These are phyloP conservation scores for Crioceris asparagi DNA, from an alignment of 2,888 invertebrate genomes.

Conservation along the genomic window DNA sequence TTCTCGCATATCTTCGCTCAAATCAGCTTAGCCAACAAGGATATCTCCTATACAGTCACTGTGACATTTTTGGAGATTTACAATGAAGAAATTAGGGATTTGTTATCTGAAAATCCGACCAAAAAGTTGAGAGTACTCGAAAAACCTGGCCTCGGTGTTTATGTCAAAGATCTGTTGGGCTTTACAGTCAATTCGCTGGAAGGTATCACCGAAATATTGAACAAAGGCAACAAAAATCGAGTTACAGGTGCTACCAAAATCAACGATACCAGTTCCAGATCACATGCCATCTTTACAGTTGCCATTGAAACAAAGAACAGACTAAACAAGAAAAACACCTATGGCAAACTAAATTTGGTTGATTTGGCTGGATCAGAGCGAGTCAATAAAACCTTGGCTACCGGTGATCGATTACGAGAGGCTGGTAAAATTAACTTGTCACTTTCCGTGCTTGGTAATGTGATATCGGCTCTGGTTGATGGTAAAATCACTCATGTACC, in stretches of 20 bases:
- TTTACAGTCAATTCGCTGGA: constrained; percentile 94
- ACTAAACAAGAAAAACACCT: constrained; percentile 63
- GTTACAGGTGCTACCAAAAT: constrained; percentile 72
- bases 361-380: constrained; percentile 94
- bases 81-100: constrained; percentile 92
- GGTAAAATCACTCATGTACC: constrained; percentile 92
- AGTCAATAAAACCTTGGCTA: constrained; percentile 90
- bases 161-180: constrained; percentile 88
- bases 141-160: constrained; percentile 88
- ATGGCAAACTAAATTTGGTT: constrained; percentile 91
- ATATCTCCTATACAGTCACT: constrained; percentile 79
- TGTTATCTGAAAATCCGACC: constrained; percentile 55
- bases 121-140: constrained; percentile 81
- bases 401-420: constrained; percentile 81
- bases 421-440: constrained; percentile 95
- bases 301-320: constrained; percentile 86
- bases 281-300: constrained; percentile 96
- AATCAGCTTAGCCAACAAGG: constrained; percentile 73
- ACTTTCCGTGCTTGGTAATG: constrained; percentile 89
- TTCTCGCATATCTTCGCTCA: constrained; percentile 96
- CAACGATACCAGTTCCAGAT: constrained; percentile 88
- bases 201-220: constrained; percentile 89
- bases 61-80: constrained; percentile 97
- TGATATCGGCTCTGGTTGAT: constrained; percentile 92
- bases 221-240: constrained; percentile 85